Percentiles rank a stretch among this genome's conserved stretches.
Conservation (phyloP, 2,797 vertebrate genomes). For the Tarsius wallacei region DNA sequence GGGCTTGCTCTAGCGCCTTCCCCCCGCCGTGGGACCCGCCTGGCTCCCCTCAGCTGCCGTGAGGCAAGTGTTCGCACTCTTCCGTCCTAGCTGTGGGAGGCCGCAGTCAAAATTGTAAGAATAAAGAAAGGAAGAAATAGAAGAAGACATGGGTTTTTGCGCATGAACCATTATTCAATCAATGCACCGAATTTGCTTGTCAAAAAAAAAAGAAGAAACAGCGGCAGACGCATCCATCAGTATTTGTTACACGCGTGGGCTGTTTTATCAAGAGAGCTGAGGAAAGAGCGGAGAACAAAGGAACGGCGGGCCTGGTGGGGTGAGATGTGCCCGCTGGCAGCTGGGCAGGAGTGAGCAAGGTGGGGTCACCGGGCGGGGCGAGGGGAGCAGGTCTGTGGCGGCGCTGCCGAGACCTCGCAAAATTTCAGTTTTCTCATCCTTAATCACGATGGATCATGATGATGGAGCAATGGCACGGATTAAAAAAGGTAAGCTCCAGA, state of each 20-base stretch:
- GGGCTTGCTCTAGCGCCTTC: fast-evolving
- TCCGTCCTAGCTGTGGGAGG: neutral
- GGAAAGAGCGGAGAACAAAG: neutral
- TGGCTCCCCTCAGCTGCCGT: neutral
- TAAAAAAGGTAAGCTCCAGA: neutral
- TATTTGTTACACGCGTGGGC: fast-evolving
- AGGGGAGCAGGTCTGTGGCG: fast-evolving
- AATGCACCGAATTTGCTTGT: neutral
- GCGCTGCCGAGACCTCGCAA: neutral
- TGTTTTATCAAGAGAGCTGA: neutral
- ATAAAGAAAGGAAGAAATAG: neutral
- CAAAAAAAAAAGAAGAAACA: neutral
- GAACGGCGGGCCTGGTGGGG: neutral
- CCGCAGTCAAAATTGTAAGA: neutral
- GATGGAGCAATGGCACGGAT: neutral
- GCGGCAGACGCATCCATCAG: neutral
- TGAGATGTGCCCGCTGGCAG: fast-evolving
- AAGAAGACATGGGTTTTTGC: neutral
- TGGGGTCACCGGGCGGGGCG: fast-evolving
- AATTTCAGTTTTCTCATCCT: neutral
- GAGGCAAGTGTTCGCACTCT: neutral
- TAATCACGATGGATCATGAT: neutral
- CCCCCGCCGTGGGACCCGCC: fast-evolving
- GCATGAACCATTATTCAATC: neutral
- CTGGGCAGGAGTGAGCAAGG: neutral